Evolutionary conservation across 2,888 invertebrate species (phyloP).

Genomic region (Hirtodrosophila duncani): DNA sequence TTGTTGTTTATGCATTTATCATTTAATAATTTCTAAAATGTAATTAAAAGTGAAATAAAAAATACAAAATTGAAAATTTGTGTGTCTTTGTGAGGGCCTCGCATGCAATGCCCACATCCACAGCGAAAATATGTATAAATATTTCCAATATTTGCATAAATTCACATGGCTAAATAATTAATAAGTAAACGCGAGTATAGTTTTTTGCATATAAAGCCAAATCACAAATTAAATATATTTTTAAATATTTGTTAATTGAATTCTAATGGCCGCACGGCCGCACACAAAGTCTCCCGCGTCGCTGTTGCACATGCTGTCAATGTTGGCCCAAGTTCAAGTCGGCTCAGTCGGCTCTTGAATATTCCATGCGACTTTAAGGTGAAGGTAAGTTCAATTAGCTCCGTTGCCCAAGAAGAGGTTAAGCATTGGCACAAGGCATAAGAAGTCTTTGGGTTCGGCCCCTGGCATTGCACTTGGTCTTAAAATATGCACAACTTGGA

Average conservation of each 20-base stretch:
- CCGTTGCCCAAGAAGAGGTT: conserved; percentile 2
- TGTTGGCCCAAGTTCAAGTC: conserved; percentile 45
- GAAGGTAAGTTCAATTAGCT: conserved; percentile 60
- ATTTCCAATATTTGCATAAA: conserved; percentile 52
- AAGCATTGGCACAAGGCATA: conserved; percentile 13
- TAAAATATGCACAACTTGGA: conserved; percentile 61
- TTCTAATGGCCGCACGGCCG: conserved; percentile 35
- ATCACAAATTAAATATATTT: conserved; percentile 49
- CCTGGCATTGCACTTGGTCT: conserved; percentile 52
- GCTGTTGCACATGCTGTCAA: conserved; percentile 36
- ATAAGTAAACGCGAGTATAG: conserved; percentile 26
- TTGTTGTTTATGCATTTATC: conserved; percentile 45
- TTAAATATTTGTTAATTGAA: conserved; percentile 65
- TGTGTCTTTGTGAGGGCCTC: conserved; percentile 55
- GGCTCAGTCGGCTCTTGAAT: conserved; percentile 13
- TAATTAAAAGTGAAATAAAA: conserved; percentile 50
- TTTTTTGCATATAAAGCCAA: conserved; percentile 39
- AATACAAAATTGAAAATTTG: conserved; percentile 19
- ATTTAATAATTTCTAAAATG: conserved; percentile 54
- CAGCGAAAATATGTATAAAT: conserved; percentile 6
- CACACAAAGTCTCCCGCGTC: conserved; percentile 28
- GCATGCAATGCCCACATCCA: conserved; percentile 22
- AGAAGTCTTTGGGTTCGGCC: conserved; percentile 27
- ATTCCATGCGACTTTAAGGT: conserved; percentile 42
- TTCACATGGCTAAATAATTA: conserved; percentile 55